Conservation (phyloP, 1,140 invertebrate species). For the Halotydeus destructor region DNA sequence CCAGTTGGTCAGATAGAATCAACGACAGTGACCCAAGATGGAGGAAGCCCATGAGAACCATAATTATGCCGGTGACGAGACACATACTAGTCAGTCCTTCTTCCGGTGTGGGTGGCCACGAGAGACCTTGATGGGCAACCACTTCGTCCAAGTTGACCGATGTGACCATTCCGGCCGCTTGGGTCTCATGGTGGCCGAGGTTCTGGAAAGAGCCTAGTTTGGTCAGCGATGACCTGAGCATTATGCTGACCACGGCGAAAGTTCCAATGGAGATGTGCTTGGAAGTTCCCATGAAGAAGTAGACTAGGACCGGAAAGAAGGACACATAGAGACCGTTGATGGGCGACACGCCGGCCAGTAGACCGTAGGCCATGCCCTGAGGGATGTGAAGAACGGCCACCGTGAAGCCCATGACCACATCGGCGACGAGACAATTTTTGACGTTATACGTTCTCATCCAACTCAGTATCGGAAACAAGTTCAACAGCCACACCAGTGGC, state of each 20-base stretch:
- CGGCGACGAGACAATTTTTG: conserved; percentile 15
- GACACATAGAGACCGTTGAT: conserved; percentile 82
- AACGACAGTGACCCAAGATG: conserved; percentile 28
- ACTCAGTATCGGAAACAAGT: conserved; percentile 10
- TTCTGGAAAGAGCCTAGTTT: too few species aligned
- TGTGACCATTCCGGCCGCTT: too few species aligned
- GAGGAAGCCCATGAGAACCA: background rate
- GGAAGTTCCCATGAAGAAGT: conserved; percentile 73
- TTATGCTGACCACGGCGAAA: background rate
- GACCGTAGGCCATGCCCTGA: conserved; percentile 77
- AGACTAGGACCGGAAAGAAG: conserved; percentile 73
- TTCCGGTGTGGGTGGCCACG: background rate
- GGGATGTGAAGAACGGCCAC: conserved; percentile 81
- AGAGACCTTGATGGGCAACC: background rate
- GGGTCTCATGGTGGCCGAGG: too few species aligned
- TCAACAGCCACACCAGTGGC: too few species aligned
- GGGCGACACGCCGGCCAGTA: conserved; percentile 62
- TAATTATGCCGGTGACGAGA: background rate
- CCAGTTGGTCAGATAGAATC: conserved; percentile 28
- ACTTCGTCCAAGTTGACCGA: background rate
- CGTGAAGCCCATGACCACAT: conserved; percentile 41
- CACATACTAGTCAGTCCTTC: background rate
- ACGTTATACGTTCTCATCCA: conserved; percentile 11
- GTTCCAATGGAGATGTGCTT: conserved; percentile 63
- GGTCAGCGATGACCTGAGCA: background rate